Conservation (phyloP, 1,140 invertebrate genomes). For the Limonius californicus region DNA sequence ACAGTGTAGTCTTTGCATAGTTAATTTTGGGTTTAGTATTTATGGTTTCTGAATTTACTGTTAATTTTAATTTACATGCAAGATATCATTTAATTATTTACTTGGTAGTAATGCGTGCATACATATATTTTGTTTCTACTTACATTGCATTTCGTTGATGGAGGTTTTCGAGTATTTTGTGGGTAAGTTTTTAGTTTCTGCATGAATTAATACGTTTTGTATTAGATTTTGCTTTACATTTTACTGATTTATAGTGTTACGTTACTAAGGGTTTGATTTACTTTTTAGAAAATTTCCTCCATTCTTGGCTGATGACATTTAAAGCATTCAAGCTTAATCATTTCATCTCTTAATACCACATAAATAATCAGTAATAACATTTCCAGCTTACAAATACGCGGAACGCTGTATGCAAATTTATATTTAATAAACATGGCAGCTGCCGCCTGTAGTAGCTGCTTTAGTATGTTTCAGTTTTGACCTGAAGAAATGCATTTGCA, state of each 20-base stretch:
- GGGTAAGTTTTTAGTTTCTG: slow-evolving; percentile 33
- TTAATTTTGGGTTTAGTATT: neutral
- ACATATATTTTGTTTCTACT: slow-evolving; percentile 30
- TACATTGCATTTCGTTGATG: slow-evolving; percentile 35
- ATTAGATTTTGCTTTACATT: slow-evolving; percentile 1
- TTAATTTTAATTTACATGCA: slow-evolving; percentile 2
- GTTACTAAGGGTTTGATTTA: too few species aligned
- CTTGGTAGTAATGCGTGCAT: slow-evolving; percentile 1
- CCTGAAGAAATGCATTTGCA: too few species aligned
- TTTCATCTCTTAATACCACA: too few species aligned
- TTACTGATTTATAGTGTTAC: too few species aligned
- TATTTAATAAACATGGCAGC: too few species aligned
- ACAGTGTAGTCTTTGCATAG: neutral
- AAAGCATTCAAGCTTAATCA: too few species aligned
- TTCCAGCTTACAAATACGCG: too few species aligned
- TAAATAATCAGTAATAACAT: too few species aligned
- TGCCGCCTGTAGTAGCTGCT: too few species aligned
- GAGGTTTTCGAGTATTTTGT: slow-evolving; percentile 30
- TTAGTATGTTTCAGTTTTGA: too few species aligned
- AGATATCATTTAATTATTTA: slow-evolving; percentile 7
- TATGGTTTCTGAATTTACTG: slow-evolving; percentile 1
- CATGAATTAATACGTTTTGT: slow-evolving; percentile 6
- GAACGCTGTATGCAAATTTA: too few species aligned
- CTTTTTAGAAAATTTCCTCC: too few species aligned
- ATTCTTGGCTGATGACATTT: neutral